Conservation (phyloP, 1,140 invertebrate genomes). For the Andricus grossulariae region DNA sequence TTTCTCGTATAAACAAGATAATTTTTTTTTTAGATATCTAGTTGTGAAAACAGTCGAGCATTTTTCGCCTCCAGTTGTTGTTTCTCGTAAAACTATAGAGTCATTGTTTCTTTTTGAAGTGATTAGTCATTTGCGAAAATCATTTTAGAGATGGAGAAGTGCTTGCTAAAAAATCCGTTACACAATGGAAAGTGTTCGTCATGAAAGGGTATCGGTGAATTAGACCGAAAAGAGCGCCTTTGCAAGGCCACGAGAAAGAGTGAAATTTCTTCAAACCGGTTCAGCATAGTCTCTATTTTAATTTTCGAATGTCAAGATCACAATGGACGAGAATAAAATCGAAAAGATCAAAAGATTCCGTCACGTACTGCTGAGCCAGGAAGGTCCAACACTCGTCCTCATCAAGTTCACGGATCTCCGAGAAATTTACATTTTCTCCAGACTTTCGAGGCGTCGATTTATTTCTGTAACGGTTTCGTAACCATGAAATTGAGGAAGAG, state of each 20-base stretch:
- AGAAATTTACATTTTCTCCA: not conserved
- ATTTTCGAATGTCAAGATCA: not conserved
- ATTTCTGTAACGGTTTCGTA: constrained; percentile 26
- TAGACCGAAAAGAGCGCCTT: constrained; percentile 71
- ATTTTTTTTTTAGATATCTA: not conserved
- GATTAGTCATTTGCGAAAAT: constrained; percentile 30
- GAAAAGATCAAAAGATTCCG: not conserved
- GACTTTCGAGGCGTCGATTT: constrained; percentile 18
- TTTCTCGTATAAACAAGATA: too few species aligned
- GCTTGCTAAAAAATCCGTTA: constrained; percentile 67
- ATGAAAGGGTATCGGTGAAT: constrained; percentile 71
- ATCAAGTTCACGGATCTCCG: constrained; percentile 5
- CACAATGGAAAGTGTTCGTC: constrained; percentile 76
- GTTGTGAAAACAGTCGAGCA: not conserved
- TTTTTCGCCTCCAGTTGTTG: not conserved
- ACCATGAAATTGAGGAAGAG: constrained; percentile 11
- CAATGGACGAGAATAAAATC: not conserved
- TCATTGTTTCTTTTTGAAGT: not conserved
- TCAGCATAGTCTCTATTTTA: constrained; percentile 32
- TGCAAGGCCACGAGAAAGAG: constrained; percentile 73
- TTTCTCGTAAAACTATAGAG: not conserved
- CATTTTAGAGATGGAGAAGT: constrained; percentile 44
- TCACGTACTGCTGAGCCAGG: not conserved
- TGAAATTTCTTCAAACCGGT: constrained; percentile 67
- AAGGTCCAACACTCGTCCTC: not conserved